Evolutionary conservation across 2,797 vertebrate species (phyloP).

Genomic region (Liasis olivaceus): DNA sequence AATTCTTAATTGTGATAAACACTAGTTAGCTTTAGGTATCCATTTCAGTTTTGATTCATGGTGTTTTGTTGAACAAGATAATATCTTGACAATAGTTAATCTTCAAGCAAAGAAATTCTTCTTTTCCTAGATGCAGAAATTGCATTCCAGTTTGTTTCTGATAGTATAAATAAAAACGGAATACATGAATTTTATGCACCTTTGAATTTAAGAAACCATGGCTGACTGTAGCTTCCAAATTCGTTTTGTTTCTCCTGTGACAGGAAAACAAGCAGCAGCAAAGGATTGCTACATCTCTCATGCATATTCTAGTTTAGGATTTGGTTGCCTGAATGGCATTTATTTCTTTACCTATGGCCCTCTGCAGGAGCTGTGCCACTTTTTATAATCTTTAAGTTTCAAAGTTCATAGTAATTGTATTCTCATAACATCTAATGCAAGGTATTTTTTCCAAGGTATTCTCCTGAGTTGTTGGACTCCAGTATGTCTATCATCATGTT

Average conservation of each 20-base stretch:
- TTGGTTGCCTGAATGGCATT: neutral
- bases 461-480: neutral
- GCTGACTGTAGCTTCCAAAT: neutral
- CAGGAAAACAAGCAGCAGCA: neutral
- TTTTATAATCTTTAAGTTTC: neutral
- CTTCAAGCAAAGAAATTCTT: neutral
- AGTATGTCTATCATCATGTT: neutral
- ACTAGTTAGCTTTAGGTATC: neutral
- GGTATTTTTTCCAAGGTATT: no score
- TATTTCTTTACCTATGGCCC: neutral
- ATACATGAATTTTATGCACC: neutral
- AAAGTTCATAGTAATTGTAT: neutral
- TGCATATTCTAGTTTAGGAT: neutral
- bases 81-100: neutral
- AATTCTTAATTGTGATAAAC: neutral
- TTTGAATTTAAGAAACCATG: neutral
- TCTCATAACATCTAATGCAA: neutral
- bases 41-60: neutral
- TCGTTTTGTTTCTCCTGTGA: neutral
- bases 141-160: neutral
- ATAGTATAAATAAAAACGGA: neutral
- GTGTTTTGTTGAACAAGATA: neutral
- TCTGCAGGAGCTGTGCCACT: neutral
- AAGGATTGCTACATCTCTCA: neutral
- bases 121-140: neutral